phyloP scores from a whole-genome alignment of 2,888 invertebrate genomes.

The Ormyrus rosae region DNA sequence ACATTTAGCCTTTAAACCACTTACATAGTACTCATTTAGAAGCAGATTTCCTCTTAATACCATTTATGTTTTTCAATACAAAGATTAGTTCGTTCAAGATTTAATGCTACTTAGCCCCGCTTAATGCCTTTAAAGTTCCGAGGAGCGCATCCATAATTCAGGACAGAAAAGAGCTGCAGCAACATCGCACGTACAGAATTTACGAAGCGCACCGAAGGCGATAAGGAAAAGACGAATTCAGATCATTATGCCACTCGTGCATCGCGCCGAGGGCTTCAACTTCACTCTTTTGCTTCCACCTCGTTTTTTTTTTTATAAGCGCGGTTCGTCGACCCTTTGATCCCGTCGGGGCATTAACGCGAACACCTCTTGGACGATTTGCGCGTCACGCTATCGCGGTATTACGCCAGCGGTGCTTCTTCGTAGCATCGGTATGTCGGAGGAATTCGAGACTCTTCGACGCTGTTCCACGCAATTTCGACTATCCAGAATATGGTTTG shows the following conservation, averaged over 20 bases:
- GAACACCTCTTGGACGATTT: not conserved
- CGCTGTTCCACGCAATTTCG: too few species aligned
- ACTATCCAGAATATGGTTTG: too few species aligned
- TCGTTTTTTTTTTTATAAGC: too few species aligned
- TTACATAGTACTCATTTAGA: too few species aligned
- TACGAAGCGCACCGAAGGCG: constrained; percentile 1
- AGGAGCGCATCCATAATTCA: constrained; percentile 21
- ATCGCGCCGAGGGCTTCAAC: not conserved
- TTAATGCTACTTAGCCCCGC: too few species aligned
- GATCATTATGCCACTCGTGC: constrained; percentile 1
- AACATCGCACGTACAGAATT: constrained; percentile 5
- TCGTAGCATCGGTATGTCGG: constrained; percentile 3
- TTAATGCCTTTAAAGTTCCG: constrained; percentile 4
- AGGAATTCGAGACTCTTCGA: not conserved
- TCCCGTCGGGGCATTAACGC: not conserved
- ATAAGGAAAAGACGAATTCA: not conserved
- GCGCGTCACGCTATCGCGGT: constrained; percentile 36
- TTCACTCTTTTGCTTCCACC: not conserved
- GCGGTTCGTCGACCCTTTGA: constrained; percentile 27
- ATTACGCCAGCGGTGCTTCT: not conserved
- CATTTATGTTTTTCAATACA: too few species aligned
- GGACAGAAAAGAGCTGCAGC: not conserved
- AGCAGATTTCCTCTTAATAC: too few species aligned
- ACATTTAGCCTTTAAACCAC: too few species aligned
- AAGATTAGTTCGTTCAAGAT: too few species aligned